Evolutionary conservation across 2,888 invertebrate species (phyloP), one percentile per base, ranked within the genome.

Genomic region (Saturnia pavonia): DNA sequence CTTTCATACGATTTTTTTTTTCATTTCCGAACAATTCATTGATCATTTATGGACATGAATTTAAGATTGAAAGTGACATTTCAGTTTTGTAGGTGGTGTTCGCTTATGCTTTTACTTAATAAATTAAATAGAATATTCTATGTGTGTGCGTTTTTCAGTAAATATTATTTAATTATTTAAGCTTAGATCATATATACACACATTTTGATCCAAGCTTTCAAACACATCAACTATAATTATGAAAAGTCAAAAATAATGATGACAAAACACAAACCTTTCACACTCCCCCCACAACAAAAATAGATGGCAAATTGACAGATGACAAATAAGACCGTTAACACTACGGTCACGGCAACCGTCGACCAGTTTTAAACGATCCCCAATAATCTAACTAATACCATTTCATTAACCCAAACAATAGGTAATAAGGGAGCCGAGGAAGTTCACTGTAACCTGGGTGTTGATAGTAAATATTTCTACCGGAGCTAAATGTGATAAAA

Each of bases 241-340:
- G 84, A 86, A 85, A 80, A 84, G 83, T 90, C 87, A 85, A 89
- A 92, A 90, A 91, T 92, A 92, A 91, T 90, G 89, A 90, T 90
- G 89, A 91, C 86, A 90, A 89, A 90, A 90, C 85, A 88, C 84
- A 80, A 88, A 87, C 88, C 92, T 93, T 92, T 91, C 89, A 90
- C 88, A 89, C 85, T 88, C 88, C 89, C 83, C 88, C 89, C 88
- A 88, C 83, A 85, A 91, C 91, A 83, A 84, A 92, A 92, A 92
- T 92, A 93, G 90, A 92, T 87, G 90, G 87, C 86, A 90, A 92
- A 91, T 92, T 92, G 93, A 94, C 93, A 92, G 91, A 91, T 93
- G 93, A 94, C 92, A 94, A 94, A 94, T 94, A 91, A 84, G 91
- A 85, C 85, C 88, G 90, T 91, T 92, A 91, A 89, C 91, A 91